Evolutionary conservation across 2,113 vertebrate species (phyloP).

Genomic region (Protomyctophum bolini): DNA sequence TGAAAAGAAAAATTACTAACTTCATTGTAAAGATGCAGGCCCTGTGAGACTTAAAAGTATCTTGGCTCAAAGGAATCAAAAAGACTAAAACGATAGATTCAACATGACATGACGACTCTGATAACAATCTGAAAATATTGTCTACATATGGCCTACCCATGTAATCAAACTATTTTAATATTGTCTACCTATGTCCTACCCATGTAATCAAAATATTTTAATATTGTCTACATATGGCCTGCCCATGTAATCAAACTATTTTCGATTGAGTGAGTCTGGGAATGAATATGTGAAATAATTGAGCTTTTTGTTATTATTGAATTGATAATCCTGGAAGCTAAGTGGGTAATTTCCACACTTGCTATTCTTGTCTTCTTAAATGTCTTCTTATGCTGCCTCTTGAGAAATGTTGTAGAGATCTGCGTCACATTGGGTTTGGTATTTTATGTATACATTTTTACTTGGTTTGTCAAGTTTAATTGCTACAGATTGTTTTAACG

Average conservation of each 20-base stretch:
- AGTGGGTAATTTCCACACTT: conserved; percentile 18
- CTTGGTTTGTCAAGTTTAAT: background rate
- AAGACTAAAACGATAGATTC: no score
- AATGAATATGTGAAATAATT: background rate
- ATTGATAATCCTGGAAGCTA: background rate
- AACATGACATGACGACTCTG: no score
- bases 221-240: background rate
- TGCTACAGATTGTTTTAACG: background rate
- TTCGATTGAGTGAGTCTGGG: background rate
- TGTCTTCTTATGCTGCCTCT: background rate
- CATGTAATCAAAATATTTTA: conserved; percentile 4
- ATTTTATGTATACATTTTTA: background rate
- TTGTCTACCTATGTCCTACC: background rate
- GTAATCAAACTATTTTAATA: conserved; percentile 1
- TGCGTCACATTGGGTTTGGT: background rate
- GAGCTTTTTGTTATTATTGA: background rate
- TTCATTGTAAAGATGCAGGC: no score
- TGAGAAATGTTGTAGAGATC: background rate
- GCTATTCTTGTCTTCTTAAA: conserved; percentile 22
- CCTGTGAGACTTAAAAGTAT: no score
- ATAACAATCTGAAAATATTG: no score
- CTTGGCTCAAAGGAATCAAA: no score
- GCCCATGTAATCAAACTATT: conserved; percentile 10
- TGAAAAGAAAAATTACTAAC: no score
- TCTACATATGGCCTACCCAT: background rate